A percentile compares a stretch with the other conserved stretches of the same genome.
Conservation (phyloP, 2,113 vertebrate species). For the Hypomesus transpacificus region DNA sequence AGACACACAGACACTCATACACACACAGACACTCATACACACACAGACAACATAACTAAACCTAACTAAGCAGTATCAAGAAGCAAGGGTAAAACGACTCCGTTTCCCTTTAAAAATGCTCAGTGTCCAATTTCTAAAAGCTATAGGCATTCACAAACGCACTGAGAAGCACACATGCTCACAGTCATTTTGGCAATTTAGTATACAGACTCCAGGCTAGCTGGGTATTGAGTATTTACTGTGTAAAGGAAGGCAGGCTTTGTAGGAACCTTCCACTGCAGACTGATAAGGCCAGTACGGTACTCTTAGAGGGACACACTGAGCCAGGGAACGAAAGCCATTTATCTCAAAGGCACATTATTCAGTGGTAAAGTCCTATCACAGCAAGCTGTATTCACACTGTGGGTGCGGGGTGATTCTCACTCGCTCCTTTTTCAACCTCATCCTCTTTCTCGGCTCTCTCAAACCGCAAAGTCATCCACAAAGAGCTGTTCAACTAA, state of each 20-base stretch:
- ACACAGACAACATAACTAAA: not conserved
- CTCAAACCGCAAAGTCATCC: slow-evolving; percentile 13
- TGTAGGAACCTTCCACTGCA: slow-evolving; percentile 27
- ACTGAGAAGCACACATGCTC: too few relatives aligned
- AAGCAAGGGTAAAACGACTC: too few relatives aligned
- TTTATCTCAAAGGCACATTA: slow-evolving; percentile 44
- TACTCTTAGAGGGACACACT: slow-evolving; percentile 56
- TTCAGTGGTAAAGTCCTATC: slow-evolving; percentile 37
- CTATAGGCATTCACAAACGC: too few relatives aligned
- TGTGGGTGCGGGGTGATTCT: slow-evolving; percentile 2
- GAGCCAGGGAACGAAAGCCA: slow-evolving; percentile 31
- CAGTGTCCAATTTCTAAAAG: too few relatives aligned
- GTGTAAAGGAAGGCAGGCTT: slow-evolving; percentile 42
- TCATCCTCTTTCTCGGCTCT: slow-evolving; percentile 18
- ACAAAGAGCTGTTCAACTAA: not conserved
- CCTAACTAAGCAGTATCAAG: not conserved
- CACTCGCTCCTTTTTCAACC: slow-evolving; percentile 30
- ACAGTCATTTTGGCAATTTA: too few relatives aligned
- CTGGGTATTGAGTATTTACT: slow-evolving; percentile 49
- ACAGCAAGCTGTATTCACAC: slow-evolving; percentile 42
- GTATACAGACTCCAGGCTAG: too few relatives aligned
- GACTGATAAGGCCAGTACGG: slow-evolving; percentile 52
- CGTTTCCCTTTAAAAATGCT: too few relatives aligned
- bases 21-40: not conserved
- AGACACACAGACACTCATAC: slow-evolving; percentile 16